Evolutionary conservation across 2,888 invertebrate species (phyloP).

Genomic region (Hydraecia micacea): DNA sequence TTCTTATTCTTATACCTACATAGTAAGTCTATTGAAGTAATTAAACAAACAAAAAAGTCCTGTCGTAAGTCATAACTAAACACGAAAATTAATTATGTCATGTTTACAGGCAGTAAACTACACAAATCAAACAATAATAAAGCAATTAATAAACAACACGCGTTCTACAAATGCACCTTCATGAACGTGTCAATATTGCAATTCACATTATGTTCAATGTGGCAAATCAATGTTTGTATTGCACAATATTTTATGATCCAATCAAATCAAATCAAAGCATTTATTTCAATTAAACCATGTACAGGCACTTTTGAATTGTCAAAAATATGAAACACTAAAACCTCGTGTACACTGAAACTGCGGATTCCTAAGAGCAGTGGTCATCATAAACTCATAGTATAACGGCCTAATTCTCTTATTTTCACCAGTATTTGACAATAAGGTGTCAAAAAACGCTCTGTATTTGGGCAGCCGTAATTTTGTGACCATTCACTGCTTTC

Average conservation of each 20-base stretch:
- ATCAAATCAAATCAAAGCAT: no score
- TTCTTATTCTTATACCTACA: neutral
- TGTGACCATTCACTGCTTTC: no score
- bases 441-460: no score
- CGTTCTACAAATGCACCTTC: constrained; percentile 10
- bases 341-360: neutral
- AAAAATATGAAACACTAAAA: constrained; percentile 15
- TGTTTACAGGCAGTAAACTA: constrained; percentile 2
- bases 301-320: no score
- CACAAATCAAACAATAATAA: constrained; percentile 23
- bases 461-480: no score
- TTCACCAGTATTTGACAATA: neutral
- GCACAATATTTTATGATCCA: constrained; percentile 26
- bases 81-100: neutral
- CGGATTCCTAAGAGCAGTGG: neutral
- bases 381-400: neutral
- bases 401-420: neutral
- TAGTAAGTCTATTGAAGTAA: neutral
- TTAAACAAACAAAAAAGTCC: neutral
- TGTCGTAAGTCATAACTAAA: neutral
- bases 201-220: constrained; percentile 18
- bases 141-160: constrained; percentile 30
- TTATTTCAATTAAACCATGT: no score
- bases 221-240: constrained; percentile 29
- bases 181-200: constrained; percentile 12